Evolutionary conservation across 2,888 invertebrate genomes (phyloP), one percentile per base, ranked within the genome.

Genomic region (Hetaerina titia): DNA sequence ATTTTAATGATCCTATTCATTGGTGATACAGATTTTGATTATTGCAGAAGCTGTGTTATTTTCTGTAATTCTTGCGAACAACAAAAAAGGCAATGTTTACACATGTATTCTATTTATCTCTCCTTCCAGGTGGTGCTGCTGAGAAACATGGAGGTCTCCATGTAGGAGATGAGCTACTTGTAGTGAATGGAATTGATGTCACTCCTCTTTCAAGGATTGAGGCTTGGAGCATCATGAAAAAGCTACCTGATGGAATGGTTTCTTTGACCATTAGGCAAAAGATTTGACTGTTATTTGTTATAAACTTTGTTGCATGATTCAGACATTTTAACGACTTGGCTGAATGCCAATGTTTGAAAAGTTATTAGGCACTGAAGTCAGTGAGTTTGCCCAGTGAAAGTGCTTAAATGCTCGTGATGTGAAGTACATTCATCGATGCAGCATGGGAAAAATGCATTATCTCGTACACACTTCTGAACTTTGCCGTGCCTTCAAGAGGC

Each of bases 161-260:
- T 96, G 98, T 98, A 96, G 99, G 99, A 95, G 99, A 99, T 96
- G 98, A 99, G 97, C 97, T 99, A 96, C 97, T 99, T 69, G 98
- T 98, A 96, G 98, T 99, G 95, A 99, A 99, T 96, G 98, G 98
- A 95, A 97, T 97, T 95, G 98, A 98, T 96, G 98, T 99, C 96
- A 98, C 98, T 95, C 97, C 98, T 95, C 98, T 99, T 97, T 98
- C 99, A n/a, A 98, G 99, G 96, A 99, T 99, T 96, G 99, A 99
- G 97, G 99, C 99, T 95, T 99, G 99, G 99, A 98, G 98, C 96
- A 98, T 98, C 95, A 98, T 99, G 97, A 99, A 99, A 97, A 98
- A 98, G 96, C 97, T 99, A 95, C 98, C 98, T 95, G 98, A 98
- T 96, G 99, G 99, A 95, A 98, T 98, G 96, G 98, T 99, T 95